Percentiles rank a stretch among this genome's conserved stretches.
phyloP scores from a whole-genome alignment of 2,797 vertebrate species.

The Sebastes hopkinsi region DNA sequence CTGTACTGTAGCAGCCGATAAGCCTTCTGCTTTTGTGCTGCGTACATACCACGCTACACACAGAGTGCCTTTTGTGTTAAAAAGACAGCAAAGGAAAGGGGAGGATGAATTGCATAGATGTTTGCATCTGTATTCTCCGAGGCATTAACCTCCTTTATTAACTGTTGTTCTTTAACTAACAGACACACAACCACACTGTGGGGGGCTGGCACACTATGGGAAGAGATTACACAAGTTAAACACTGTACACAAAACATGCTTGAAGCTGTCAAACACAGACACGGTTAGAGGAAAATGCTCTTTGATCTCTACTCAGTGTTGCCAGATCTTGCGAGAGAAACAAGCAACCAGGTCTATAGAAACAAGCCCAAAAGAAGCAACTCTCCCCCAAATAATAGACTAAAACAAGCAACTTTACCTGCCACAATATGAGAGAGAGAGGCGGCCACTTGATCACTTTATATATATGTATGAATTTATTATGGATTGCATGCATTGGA shows the following conservation, averaged over 20 bases:
- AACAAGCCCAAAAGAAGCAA: no score
- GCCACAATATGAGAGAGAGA: no score
- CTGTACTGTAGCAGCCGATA: conserved; percentile 49
- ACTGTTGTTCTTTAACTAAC: neutral
- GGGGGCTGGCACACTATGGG: neutral
- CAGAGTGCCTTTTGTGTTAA: neutral
- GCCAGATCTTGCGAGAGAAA: no score
- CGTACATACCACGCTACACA: conserved; percentile 21
- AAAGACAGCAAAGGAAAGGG: neutral
- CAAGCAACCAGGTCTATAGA: no score
- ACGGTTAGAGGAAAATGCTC: conserved; percentile 25
- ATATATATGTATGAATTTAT: no score
- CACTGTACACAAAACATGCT: conserved; percentile 21
- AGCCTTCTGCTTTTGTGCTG: conserved; percentile 29
- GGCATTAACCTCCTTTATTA: conserved; percentile 13
- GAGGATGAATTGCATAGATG: neutral
- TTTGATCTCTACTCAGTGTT: conserved; percentile 3
- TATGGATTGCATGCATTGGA: no score
- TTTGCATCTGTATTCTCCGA: conserved; percentile 41
- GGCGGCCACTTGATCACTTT: no score
- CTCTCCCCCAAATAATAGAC: no score
- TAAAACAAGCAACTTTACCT: rapidly evolving
- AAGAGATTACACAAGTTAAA: neutral
- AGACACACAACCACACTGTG: neutral
- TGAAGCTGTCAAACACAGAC: conserved; percentile 20